These are phyloP conservation scores for Argyrosomus regius DNA, from an alignment of 2,797 vertebrate genomes.

Conservation along the genomic window DNA sequence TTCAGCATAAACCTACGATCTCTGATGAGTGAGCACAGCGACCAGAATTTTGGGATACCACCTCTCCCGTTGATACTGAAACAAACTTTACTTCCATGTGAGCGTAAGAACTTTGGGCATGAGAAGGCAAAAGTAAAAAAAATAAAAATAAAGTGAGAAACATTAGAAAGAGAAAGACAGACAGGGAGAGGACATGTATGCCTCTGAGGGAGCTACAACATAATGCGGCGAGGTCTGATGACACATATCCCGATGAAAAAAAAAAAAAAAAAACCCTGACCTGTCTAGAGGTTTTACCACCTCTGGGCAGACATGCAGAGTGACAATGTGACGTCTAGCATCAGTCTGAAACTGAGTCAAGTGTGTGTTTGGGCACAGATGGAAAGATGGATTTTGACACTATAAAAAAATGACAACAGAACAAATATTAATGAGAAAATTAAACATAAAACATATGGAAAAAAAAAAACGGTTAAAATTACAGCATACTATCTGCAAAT, in stretches of 20 bases:
- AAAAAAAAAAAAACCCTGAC: not conserved
- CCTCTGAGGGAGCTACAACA: constrained; percentile 48
- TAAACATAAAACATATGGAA: not conserved
- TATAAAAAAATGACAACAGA: not conserved
- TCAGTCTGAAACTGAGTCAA: constrained; percentile 14
- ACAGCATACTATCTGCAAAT: not conserved
- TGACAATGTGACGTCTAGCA: constrained; percentile 37
- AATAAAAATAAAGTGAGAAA: constrained; percentile 23
- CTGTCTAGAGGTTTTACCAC: constrained; percentile 37
- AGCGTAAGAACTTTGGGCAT: constrained; percentile 24
- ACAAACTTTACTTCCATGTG: constrained; percentile 34
- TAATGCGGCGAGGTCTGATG: constrained; percentile 41
- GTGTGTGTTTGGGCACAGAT: not conserved
- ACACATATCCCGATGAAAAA: constrained; percentile 37
- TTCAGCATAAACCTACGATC: no score
- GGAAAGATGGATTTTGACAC: not conserved
- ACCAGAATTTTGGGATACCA: constrained; percentile 3
- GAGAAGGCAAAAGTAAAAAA: not conserved
- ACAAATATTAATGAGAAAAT: not conserved
- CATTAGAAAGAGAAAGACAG: constrained; percentile 23
- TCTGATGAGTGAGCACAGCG: not conserved
- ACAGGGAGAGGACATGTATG: constrained; percentile 55
- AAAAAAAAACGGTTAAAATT: not conserved
- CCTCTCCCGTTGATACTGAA: constrained; percentile 8
- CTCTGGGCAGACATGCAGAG: constrained; percentile 33